Evolutionary conservation across 2,888 invertebrate species (phyloP).

Genomic region (Dendrolimus houi): DNA sequence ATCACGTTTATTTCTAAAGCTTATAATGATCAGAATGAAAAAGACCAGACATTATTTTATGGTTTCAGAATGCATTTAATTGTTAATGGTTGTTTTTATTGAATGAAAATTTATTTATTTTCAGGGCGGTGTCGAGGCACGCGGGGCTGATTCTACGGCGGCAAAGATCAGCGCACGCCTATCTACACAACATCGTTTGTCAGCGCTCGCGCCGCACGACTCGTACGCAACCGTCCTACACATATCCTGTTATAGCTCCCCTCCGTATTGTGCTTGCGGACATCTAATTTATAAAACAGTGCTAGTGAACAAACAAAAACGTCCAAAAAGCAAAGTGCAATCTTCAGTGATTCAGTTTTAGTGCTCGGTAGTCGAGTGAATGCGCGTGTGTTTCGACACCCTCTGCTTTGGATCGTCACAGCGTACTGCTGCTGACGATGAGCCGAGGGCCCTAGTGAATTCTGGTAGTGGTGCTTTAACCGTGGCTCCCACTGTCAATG

Average conservation of each 20-base stretch:
- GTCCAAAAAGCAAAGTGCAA: slow-evolving; percentile 46
- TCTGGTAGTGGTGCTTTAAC: slow-evolving; percentile 68
- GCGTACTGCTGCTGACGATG: slow-evolving; percentile 87
- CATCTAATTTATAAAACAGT: slow-evolving; percentile 22
- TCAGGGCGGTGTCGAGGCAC: slow-evolving; percentile 65
- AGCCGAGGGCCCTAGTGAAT: slow-evolving; percentile 73
- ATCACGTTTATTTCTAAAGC: too few relatives aligned
- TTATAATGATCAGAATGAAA: too few relatives aligned
- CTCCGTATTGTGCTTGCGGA: slow-evolving; percentile 31
- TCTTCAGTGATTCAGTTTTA: slow-evolving; percentile 58
- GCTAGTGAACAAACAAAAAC: slow-evolving; percentile 34
- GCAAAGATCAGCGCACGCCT: slow-evolving; percentile 44
- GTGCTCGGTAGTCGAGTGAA: slow-evolving; percentile 81
- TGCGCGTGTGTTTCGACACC: slow-evolving; percentile 94
- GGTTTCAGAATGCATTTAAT: not conserved
- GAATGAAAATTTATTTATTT: slow-evolving; percentile 26
- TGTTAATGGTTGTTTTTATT: not conserved
- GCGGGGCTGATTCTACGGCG: slow-evolving; percentile 58
- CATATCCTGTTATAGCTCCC: slow-evolving; percentile 46
- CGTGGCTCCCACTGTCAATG: slow-evolving; percentile 70
- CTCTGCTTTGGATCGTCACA: slow-evolving; percentile 93
- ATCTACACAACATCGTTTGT: slow-evolving; percentile 55
- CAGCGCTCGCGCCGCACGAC: slow-evolving; percentile 68
- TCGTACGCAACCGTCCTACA: slow-evolving; percentile 42
- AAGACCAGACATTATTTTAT: too few relatives aligned